A percentile compares a stretch with the other conserved stretches of the same genome.
phyloP scores from a whole-genome alignment of 2,113 vertebrate genomes.

The Oryzias javanicus region DNA sequence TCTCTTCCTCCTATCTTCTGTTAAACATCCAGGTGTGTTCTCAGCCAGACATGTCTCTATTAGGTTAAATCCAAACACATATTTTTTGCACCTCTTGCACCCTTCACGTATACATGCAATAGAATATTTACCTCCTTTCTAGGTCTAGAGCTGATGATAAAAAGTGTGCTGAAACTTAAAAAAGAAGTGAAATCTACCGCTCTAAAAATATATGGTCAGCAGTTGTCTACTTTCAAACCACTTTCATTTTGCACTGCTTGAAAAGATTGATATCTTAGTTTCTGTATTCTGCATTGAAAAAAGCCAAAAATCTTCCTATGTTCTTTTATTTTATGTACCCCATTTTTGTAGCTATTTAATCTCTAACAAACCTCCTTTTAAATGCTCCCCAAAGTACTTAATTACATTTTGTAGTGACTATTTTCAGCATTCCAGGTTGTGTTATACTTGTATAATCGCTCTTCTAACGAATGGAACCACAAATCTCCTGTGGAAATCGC shows the following conservation, averaged over 20 bases:
- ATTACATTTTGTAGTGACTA: slow-evolving; percentile 36
- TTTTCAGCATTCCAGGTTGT: slow-evolving; percentile 44
- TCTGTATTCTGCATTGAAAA: too few relatives aligned
- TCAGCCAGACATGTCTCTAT: slow-evolving; percentile 27
- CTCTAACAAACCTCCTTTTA: neutral
- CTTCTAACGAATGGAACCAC: slow-evolving; percentile 60
- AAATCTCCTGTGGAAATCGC: slow-evolving; percentile 56
- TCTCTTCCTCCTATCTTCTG: slow-evolving; percentile 36
- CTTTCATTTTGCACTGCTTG: slow-evolving; percentile 38
- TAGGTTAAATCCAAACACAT: slow-evolving; percentile 28
- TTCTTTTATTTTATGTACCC: too few relatives aligned
- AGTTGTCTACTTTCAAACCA: slow-evolving; percentile 33
- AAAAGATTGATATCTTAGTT: slow-evolving; percentile 12
- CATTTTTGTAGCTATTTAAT: neutral
- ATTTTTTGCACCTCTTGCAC: slow-evolving; percentile 14
- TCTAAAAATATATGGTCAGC: slow-evolving; percentile 52
- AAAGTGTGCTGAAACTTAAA: slow-evolving; percentile 65
- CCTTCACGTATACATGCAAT: neutral
- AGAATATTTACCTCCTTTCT: slow-evolving; percentile 15
- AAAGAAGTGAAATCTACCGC: slow-evolving; percentile 62
- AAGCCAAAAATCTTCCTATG: too few relatives aligned
- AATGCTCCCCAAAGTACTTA: slow-evolving; percentile 26
- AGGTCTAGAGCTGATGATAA: slow-evolving; percentile 12
- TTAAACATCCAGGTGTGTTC: slow-evolving; percentile 29
- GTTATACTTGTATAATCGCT: slow-evolving; percentile 51